Evolutionary conservation across 2,797 vertebrate genomes (phyloP).

Genomic region (Gadopsis bispinosus): DNA sequence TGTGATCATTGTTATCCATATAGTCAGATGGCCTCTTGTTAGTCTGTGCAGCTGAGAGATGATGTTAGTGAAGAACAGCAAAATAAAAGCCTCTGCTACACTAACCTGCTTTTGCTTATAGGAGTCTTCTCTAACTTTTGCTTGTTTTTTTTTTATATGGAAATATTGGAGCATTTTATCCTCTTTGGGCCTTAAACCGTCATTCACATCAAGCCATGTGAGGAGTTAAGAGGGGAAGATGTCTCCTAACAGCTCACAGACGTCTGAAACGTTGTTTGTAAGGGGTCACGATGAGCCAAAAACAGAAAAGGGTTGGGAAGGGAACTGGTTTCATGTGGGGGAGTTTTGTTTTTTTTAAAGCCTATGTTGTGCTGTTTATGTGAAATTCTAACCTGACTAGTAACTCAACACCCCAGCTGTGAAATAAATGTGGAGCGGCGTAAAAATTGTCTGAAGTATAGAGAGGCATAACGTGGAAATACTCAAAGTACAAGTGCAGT

Average conservation of each 20-base stretch:
- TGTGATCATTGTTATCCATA: background rate
- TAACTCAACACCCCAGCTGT: background rate
- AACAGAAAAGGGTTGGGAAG: background rate
- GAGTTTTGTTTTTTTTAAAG: too few relatives aligned
- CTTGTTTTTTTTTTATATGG: background rate
- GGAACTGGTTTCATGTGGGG: background rate
- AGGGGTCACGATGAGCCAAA: background rate
- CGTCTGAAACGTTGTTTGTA: background rate
- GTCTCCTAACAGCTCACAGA: background rate
- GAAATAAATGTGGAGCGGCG: background rate
- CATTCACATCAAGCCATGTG: background rate
- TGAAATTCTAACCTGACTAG: background rate
- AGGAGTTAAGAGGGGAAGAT: background rate
- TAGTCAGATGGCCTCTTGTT: background rate
- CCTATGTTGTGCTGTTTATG: background rate
- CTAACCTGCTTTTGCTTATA: background rate
- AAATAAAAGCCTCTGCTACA: background rate
- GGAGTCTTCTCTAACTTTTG: background rate
- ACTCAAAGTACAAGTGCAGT: background rate
- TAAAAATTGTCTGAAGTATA: background rate
- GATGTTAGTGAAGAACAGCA: background rate
- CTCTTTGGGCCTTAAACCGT: background rate
- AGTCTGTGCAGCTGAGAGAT: background rate
- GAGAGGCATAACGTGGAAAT: background rate
- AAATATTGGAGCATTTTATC: background rate